Conservation (phyloP, 2,113 vertebrate species). For the Dasyornis broadbenti region DNA sequence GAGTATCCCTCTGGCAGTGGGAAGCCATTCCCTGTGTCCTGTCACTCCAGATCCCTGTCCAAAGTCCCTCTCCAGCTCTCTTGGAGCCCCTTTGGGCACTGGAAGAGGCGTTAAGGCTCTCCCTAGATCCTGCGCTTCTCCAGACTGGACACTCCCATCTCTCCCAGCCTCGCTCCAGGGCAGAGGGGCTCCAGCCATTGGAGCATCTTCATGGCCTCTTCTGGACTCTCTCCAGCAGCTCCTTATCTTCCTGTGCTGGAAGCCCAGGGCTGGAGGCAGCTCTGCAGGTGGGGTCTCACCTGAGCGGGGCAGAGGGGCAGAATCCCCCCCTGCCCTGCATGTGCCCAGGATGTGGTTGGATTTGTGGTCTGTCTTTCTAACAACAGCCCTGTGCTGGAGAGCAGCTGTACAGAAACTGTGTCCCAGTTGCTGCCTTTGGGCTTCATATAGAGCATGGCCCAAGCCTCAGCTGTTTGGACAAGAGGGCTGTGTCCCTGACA, state of each 20-base stretch:
- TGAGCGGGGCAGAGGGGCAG: not conserved
- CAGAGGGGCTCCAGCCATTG: not conserved
- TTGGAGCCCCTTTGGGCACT: not conserved
- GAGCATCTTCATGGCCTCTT: not conserved
- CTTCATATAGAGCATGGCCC: not conserved
- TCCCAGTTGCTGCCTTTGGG: accelerated
- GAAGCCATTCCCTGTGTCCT: not conserved
- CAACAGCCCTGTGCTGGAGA: not conserved
- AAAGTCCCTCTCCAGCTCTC: not conserved
- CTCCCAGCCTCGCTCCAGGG: not conserved
- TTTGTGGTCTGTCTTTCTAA: not conserved
- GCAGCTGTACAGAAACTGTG: not conserved
- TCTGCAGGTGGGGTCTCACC: not conserved
- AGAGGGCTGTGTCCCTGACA: not conserved
- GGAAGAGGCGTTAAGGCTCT: not conserved
- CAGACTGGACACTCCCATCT: not conserved
- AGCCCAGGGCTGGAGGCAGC: not conserved
- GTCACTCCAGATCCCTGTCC: not conserved
- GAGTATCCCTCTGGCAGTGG: not conserved
- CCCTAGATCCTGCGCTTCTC: not conserved
- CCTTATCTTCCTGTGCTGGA: not conserved
- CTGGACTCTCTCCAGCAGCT: accelerated
- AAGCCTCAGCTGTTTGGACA: not conserved
- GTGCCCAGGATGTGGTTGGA: not conserved
- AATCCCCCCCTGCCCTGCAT: not conserved